Evolutionary conservation across 2,797 vertebrate genomes (phyloP), one percentile per base, ranked within the genome.

Genomic region (Chloroceryle inda): DNA sequence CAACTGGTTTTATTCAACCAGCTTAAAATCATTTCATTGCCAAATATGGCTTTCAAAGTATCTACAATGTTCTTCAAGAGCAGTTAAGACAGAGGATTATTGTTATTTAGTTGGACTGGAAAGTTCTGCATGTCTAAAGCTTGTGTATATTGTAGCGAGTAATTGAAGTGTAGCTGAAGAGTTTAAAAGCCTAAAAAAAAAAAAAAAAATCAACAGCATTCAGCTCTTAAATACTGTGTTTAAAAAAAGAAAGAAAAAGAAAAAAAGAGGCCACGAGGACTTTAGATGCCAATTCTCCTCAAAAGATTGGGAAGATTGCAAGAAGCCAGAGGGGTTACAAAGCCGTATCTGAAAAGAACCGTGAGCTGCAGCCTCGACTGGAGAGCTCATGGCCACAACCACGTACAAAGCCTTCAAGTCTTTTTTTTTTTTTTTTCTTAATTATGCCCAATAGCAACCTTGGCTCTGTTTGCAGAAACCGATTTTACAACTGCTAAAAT

Each of bases 101-200:
- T 91, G 81, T 91, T 97, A 95, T 89, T 94, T 94, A 85, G 82
- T 33, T 64, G 53, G 53, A 88, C n/a, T 58, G 42, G 62, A 85
- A 85, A 2, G 0, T 68, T 91, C 12, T 81, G 68, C 26, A 80
- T 33, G 47, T 8, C 87, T 52, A 76, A 92, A 93, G 69, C 33
- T 92, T 77, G 23, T n/a, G 42, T 35, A 40, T 85, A 75, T 18
- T 81, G n/a, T n/a, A 91, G 68, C 17, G 29, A 92, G 53, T 58
- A 88, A 72, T 56, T 71, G 52, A 55, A 92, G 42, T 14, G 38
- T 21, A 20, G 58, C 38, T 81, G 37, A 91, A 85, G 42, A 78
- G 45, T 85, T 81, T 85, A 50, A 12, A 84, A 88, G 85, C 35
- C 78, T 23, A 69, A 59, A 66, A 93, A 88, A 68, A 40, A 40